phyloP scores from a whole-genome alignment of 2,888 invertebrate genomes.

The Camponotus fellah region DNA sequence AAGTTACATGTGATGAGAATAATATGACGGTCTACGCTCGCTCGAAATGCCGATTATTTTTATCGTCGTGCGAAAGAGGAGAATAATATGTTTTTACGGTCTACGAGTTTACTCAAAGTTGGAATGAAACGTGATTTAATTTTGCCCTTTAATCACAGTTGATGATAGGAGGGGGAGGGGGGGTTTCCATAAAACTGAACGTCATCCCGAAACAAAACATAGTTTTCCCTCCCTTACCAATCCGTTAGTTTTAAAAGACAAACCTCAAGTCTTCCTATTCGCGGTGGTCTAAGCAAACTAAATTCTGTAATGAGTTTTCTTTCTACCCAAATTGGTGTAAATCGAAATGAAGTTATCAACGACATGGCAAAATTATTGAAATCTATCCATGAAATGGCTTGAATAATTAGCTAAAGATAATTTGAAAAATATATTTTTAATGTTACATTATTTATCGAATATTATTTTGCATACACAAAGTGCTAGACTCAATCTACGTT shows the following conservation, averaged over 20 bases:
- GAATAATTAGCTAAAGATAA: slow-evolving; percentile 3
- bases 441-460: neutral
- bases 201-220: slow-evolving; percentile 31
- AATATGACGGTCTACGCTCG: slow-evolving; percentile 2
- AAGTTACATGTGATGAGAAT: slow-evolving; percentile 18
- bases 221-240: neutral
- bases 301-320: slow-evolving; percentile 50
- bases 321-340: slow-evolving; percentile 43
- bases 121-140: slow-evolving; percentile 37
- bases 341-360: slow-evolving; percentile 56
- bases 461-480: neutral
- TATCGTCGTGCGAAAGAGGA: neutral
- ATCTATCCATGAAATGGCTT: neutral
- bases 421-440: neutral
- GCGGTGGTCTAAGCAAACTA: slow-evolving; percentile 39
- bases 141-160: slow-evolving; percentile 33
- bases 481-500: neutral
- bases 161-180: slow-evolving; percentile 4
- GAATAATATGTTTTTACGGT: slow-evolving; percentile 37
- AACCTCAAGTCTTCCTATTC: slow-evolving; percentile 37
- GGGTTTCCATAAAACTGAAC: slow-evolving; percentile 30
- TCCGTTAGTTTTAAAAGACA: slow-evolving; percentile 49
- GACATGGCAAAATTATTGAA: slow-evolving; percentile 36
- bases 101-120: slow-evolving; percentile 7
- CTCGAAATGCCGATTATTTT: slow-evolving; percentile 14